Conservation (phyloP, 2,888 invertebrate species). For the Bombyx huttoni region DNA sequence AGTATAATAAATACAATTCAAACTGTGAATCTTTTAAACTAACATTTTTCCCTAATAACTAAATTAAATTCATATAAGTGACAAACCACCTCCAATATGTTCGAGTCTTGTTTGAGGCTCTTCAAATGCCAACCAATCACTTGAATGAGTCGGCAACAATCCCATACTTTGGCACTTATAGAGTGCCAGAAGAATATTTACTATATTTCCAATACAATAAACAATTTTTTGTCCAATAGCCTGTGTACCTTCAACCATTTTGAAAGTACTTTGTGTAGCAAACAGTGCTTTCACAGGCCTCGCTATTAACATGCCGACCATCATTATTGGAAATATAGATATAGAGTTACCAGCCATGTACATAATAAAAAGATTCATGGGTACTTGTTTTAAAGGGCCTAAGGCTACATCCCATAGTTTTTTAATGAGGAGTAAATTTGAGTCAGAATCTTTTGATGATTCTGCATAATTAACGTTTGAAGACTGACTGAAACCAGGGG, state of each 20-base stretch:
- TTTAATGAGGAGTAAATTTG: conserved; percentile 89
- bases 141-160: conserved; percentile 94
- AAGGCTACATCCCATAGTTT: conserved; percentile 97
- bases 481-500: conserved; percentile 88
- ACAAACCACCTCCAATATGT: conserved; percentile 87
- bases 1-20: conserved; percentile 19
- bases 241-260: conserved; percentile 94
- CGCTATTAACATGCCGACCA: conserved; percentile 99
- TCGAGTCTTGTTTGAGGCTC: conserved; percentile 90
- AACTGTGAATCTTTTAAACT: conserved; percentile 2
- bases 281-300: conserved; percentile 96
- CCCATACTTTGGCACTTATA: conserved; percentile 99
- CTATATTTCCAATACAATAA: conserved; percentile 93
- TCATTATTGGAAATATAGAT: conserved; percentile 99
- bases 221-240: conserved; percentile 93
- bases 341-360: conserved; percentile 99
- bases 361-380: conserved; percentile 99
- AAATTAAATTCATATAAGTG: conserved; percentile 26
- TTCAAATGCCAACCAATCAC: conserved; percentile 98
- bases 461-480: conserved; percentile 81
- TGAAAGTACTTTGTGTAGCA: conserved; percentile 90
- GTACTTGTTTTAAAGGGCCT: conserved; percentile 95
- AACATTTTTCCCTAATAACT: conserved; percentile 11
- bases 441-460: conserved; percentile 85
- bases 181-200: conserved; percentile 90